Base-by-base conservation (phyloP, 1,140 invertebrate genomes). In the Plodia interpunctella region DNA sequence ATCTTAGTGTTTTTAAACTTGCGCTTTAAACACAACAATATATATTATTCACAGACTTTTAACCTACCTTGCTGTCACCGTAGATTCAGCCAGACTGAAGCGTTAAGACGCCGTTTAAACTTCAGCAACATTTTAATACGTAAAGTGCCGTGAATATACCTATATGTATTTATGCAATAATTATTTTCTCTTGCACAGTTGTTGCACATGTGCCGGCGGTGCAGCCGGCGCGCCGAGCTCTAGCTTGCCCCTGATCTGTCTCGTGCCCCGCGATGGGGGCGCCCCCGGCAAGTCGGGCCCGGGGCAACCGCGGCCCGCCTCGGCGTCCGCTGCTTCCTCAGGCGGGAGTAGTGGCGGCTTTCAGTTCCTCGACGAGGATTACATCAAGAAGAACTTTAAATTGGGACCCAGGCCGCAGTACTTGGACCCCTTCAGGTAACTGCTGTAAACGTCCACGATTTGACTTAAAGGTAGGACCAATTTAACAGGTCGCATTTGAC, bases 381-480 rank as follows among this genome's bases (percentile, higher is more conserved):
- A 82, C 25, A 75, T 88, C 10, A 80, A 74, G 54, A 81, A 80
- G 65, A 69, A 88, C 63, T 88, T 83, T 57, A 83, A 88, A 25
- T 57, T 88, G 18, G 78, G 81, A 2, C 74, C 72, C 32, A 65
- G 83, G 18, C 53, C 81, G 0, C 60, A 86, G 0, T 88, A 86
- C 25, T 63, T 87, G 13, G 82, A 87, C 57, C 80, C 82, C 0
- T 82, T 78, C 20, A 83, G 80, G 82, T 83, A 70, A 5, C 5
- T 57, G 2, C 6, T 25, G 21, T 6, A 25, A 6, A n/a, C n/a
- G n/a, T n/a, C n/a, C n/a, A n/a, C n/a, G n/a, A n/a, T n/a, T n/a
- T n/a, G n/a, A n/a, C n/a, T n/a, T n/a, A n/a, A n/a, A n/a, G n/a
- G n/a, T n/a, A n/a, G n/a, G n/a, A n/a, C n/a, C n/a, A n/a, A n/a